Evolutionary conservation across 2,113 vertebrate genomes (phyloP), one percentile per base, ranked within the genome.

Genomic region (Gymnobelideus leadbeateri): DNA sequence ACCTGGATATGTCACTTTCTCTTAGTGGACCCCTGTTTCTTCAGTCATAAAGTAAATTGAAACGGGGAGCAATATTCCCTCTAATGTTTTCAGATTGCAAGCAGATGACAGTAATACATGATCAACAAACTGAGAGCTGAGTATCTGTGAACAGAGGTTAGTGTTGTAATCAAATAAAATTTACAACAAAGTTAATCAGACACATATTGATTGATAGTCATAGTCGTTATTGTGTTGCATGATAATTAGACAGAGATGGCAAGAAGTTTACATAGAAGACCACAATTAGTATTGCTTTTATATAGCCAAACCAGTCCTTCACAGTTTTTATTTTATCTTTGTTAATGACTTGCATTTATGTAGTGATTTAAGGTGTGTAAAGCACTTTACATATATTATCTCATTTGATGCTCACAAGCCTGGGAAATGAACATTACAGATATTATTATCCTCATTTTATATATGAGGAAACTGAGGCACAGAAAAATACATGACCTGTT

Each of bases 21-120:
- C 49, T 91, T 23, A 50, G 89, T 53, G 92, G 52, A 91, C n/a
- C 92, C 94, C 57, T 46, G 91, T 91, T 94, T 95, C 84, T 49
- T 31, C 4, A 2, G 84, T 28, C 91, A 11, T 47, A 55, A 89
- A 89, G 77, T 28, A 51, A 89, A n/a, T 8, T 12, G 47, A 25
- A 14, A 0, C 1, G 84, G 77, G 9, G 16, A 57, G 54, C 46
- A 1, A 11, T 51, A 57, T 94, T 24, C 37, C 37, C 92, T 92
- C 52, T 51, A 52, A 93, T 93, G 54, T 94, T 49, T 57, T 37
- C 31, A 84, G 95, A 84, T 9, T 89, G 43, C 26, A 23, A 53
- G 47, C 43, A 25, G n/a, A 37, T 26, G 89, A 90, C 77, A 8
- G 51, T 0, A n/a, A 84, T 23, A 84, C 89, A 91, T 26, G 54